Base-by-base conservation (phyloP, 2,113 vertebrate genomes). In the Aix galericulata region DNA sequence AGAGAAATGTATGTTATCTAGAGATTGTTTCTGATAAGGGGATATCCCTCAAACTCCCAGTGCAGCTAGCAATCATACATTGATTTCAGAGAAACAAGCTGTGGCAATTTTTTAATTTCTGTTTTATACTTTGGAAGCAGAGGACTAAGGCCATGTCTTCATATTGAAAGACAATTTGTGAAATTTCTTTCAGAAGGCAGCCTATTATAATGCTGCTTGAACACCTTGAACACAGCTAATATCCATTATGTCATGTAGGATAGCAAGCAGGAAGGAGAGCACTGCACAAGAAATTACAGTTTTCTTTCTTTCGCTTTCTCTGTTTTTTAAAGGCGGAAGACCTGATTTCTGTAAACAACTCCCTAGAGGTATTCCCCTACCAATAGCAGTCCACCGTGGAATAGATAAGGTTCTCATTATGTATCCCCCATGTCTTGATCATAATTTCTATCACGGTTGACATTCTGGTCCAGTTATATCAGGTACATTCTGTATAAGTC, bases 381-480 rank as follows among this genome's bases (percentile, higher is more conserved):
- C 76, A 93, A 96, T 50, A 92, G 44, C 44, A 93, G 72, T n/a
- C 88, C 73, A 89, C 44, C 74, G 79, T 67, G 97, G 96, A 96
- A 96, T 79, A 95, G 92, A 96, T 96, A 81, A 94, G 78, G 80
- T 96, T 95, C 92, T 97, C 80, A 96, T 97, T 96, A 95, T 74
- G 59, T 96, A 76, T 96, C 72, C 80, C 94, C 82, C 64, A 58
- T 89, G 75, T 97, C 91, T 89, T 95, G 94, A 94, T 96, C 82
- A 83, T 94, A 95, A 96, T 97, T 97, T 97, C 95, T 97, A 97
- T 97, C 95, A 92, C 11, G 85, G 95, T 91, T 97, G 96, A 95
- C 93, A 93, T 97, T 96, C 88, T 97, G 87, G 84, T 95, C 94
- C 94, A 96, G 87, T 95, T 97, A 91, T 85, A 96, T 93, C 88